phyloP scores from a whole-genome alignment of 2,888 invertebrate genomes.

The Prionchulus punctatus region DNA sequence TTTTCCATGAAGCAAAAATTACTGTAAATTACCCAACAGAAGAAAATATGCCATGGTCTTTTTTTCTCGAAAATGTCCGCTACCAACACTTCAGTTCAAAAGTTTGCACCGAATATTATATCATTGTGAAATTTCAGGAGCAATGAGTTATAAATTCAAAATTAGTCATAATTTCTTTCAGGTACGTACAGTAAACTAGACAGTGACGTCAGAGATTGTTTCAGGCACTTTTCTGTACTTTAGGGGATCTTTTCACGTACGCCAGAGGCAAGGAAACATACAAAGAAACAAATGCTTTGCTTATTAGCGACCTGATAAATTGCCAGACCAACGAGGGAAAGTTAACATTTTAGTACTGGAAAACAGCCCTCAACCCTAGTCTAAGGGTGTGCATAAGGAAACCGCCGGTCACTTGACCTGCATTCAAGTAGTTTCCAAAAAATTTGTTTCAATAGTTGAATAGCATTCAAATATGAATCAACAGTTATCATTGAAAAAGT shows the following conservation, averaged over 20 bases:
- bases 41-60: too few relatives aligned
- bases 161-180: background rate
- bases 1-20: too few relatives aligned
- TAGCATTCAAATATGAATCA: too few relatives aligned
- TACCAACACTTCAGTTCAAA: too few relatives aligned
- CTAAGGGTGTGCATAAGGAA: slow-evolving; percentile 23
- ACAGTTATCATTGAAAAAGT: too few relatives aligned
- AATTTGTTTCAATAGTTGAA: too few relatives aligned
- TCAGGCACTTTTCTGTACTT: background rate
- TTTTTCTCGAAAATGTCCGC: too few relatives aligned
- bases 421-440: too few relatives aligned
- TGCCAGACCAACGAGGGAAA: slow-evolving; percentile 24
- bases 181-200: background rate
- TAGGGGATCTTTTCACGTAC: slow-evolving; percentile 19
- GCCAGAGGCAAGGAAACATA: slow-evolving; percentile 13
- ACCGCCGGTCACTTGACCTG: too few relatives aligned
- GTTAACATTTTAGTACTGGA: slow-evolving; percentile 26
- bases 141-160: background rate
- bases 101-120: too few relatives aligned
- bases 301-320: slow-evolving; percentile 20
- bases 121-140: background rate
- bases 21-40: too few relatives aligned
- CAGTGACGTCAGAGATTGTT: background rate
- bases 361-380: slow-evolving; percentile 19
- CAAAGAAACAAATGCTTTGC: slow-evolving; percentile 18